Evolutionary conservation across 2,797 vertebrate genomes (phyloP), one percentile per base, ranked within the genome.

Genomic region (Parotocinclus haroldoi): DNA sequence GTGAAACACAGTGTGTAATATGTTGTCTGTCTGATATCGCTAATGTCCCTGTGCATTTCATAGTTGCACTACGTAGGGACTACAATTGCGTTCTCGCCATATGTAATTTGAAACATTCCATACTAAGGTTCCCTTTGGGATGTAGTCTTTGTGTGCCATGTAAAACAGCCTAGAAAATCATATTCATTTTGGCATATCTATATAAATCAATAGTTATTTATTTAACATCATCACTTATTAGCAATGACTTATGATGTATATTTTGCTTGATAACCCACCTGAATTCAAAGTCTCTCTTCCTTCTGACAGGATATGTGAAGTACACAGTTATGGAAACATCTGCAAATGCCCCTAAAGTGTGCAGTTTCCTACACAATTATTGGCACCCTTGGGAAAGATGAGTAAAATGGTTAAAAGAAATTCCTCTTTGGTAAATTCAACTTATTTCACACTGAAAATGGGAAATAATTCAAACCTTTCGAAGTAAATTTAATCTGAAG

Each of bases 1-100:
- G 27, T 27, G 27, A 79, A 82, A 79, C 67, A 63, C 73, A 64
- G 51, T 51, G 51, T 59, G 42, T 27, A 68, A 70, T 69, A 51
- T 73, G 70, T 73, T n/a, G n/a, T 56, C 66, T 57, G 17, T 49
- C 58, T 0, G 37, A 59, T 72, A n/a, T 10, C 10, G 27, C 19
- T 54, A 62, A 51, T 18, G 27, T 27, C 27, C 8, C 40, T 42
- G 10, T 11, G 40, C 8, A 42, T 7, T 69, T 65, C 7, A 48
- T n/a, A 10, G 19, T 42, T 38, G 44, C 14, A 7, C 13, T 38
- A 11, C 40, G 37, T 7, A 39, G 52, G 42, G 52, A 17, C 11
- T 27, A n/a, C 44, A 53, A 52, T 36, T 1, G 9, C n/a, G n/a
- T 52, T 52, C 38, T 40, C 19, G 1, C 49, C 50, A 14, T 8